These are phyloP conservation scores for Eptesicus fuscus DNA, from an alignment of 2,113 vertebrate genomes.

Conservation along the genomic window DNA sequence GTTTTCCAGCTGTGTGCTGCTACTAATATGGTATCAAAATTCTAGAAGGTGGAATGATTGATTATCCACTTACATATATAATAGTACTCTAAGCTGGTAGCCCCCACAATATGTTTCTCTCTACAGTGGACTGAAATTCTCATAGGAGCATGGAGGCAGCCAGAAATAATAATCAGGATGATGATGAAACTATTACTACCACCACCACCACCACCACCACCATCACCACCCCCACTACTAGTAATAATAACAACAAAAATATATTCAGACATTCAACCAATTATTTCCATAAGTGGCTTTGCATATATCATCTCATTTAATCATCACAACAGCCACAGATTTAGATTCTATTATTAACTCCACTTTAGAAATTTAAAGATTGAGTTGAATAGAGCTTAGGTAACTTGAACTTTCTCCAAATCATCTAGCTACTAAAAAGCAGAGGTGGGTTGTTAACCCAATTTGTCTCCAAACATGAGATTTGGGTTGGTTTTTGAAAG, in stretches of 20 bases:
- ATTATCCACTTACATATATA: not conserved
- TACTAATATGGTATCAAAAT: not conserved
- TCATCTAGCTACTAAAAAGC: not conserved
- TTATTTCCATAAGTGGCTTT: not conserved
- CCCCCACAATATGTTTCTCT: not conserved
- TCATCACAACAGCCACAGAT: not conserved
- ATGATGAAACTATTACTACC: not conserved
- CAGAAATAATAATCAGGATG: not conserved
- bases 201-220: too few species aligned
- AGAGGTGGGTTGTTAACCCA: not conserved
- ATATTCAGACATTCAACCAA: not conserved
- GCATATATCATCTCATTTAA: not conserved
- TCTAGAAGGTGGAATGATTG: not conserved
- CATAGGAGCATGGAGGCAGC: not conserved
- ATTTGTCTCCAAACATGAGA: not conserved
- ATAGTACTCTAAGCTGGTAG: not conserved
- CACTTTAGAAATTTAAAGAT: not conserved
- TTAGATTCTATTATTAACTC: not conserved
- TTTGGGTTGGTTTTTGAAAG: slow-evolving; percentile 14
- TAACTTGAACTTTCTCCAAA: not conserved
- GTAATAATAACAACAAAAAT: not conserved
- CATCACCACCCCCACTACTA: too few species aligned
- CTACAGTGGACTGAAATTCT: not conserved
- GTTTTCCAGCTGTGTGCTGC: not conserved
- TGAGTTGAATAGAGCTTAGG: not conserved